These are phyloP conservation scores for Cuniculus paca DNA, from an alignment of 2,797 vertebrate genomes.

Conservation along the genomic window DNA sequence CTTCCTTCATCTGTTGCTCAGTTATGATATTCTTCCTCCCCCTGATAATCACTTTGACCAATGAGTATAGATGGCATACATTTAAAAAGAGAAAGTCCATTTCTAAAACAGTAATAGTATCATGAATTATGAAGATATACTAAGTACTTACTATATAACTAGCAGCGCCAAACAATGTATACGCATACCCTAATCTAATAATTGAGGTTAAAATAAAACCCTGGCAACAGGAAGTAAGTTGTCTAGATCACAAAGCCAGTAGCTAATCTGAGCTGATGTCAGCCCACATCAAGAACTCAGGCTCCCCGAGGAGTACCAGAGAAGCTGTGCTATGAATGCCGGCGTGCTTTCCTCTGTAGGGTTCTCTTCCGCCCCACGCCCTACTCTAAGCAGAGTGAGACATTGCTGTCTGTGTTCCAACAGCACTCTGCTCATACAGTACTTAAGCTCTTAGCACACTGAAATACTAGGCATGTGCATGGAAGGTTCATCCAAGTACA, in stretches of 20 bases:
- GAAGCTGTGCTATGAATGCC: background rate
- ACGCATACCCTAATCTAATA: background rate
- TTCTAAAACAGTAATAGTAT: slow-evolving; percentile 24
- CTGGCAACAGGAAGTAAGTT: slow-evolving; percentile 20
- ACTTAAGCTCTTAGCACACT: background rate
- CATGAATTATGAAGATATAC: background rate
- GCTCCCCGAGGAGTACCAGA: too few relatives aligned
- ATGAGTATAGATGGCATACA: background rate
- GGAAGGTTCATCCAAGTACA: background rate
- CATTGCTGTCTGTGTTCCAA: background rate
- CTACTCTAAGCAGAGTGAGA: background rate
- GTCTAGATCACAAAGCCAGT: background rate
- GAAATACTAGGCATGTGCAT: background rate
- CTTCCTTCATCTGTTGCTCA: background rate
- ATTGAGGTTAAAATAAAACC: slow-evolving; percentile 1
- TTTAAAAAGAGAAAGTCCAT: slow-evolving; percentile 22
- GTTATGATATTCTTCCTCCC: background rate
- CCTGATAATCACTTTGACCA: background rate
- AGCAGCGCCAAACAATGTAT: background rate
- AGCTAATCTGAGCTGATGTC: background rate
- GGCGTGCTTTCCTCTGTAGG: background rate
- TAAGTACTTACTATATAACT: background rate
- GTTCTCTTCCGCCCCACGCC: background rate
- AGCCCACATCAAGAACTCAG: background rate
- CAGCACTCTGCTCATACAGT: fast-evolving